These are phyloP conservation scores for Odobenus rosmarus DNA, from an alignment of 2,113 vertebrate species.

Conservation along the genomic window DNA sequence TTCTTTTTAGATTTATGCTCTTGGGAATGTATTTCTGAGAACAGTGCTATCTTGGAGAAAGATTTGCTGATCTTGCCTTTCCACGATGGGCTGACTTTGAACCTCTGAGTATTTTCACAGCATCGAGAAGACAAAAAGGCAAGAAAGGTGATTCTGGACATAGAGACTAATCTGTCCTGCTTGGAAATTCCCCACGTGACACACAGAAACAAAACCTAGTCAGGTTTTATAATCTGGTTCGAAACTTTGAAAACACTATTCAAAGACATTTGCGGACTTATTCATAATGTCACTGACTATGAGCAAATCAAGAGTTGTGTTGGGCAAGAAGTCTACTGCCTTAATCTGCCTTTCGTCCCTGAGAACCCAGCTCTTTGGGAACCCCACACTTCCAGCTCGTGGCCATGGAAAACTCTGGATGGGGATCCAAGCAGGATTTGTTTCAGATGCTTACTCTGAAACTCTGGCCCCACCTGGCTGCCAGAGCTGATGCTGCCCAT, in stretches of 20 bases:
- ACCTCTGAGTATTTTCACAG: conserved; percentile 30
- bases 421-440: not conserved
- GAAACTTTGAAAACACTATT: not conserved
- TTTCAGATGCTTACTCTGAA: not conserved
- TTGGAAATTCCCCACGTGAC: not conserved
- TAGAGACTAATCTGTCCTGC: not conserved
- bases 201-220: not conserved
- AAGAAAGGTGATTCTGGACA: not conserved
- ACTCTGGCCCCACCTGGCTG: not conserved
- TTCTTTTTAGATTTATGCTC: not conserved
- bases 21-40: conserved; percentile 8
- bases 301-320: not conserved
- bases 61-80: conserved; percentile 34
- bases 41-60: not conserved
- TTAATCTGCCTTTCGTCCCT: not conserved
- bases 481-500: not conserved
- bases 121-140: not conserved
- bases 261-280: not conserved
- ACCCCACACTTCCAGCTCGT: not conserved
- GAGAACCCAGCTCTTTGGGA: not conserved
- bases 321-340: not conserved
- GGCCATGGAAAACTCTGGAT: not conserved
- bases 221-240: not conserved
- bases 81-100: not conserved
- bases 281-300: not conserved